A percentile compares a stretch with the other conserved stretches of the same genome.
Evolutionary conservation across 1,140 invertebrate genomes (phyloP).

Genomic region (fruit fly (Drosophila melanogaster)): DNA sequence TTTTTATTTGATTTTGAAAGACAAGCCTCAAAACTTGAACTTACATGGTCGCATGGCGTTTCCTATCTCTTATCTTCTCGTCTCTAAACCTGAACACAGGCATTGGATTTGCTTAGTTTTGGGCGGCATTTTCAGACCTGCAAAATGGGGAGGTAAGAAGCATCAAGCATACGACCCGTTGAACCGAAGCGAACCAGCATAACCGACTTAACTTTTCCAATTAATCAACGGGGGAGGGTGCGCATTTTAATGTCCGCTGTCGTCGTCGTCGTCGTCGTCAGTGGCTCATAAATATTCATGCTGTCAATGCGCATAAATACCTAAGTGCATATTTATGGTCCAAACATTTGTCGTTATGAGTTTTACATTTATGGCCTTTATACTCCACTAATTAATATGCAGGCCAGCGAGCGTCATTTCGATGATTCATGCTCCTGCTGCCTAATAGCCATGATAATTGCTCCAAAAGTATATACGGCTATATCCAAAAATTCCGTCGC

Average conservation of each 20-base stretch:
- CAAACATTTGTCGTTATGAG: constrained; percentile 53
- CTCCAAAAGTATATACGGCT: constrained; percentile 5
- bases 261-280: constrained; percentile 17
- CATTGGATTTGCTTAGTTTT: constrained; percentile 75
- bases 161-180: constrained; percentile 41
- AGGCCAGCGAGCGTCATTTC: constrained; percentile 26
- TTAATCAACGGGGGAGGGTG: constrained; percentile 55
- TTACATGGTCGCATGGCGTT: constrained; percentile 45
- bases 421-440: constrained; percentile 16
- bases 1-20: constrained; percentile 11
- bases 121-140: constrained; percentile 21
- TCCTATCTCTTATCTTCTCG: constrained; percentile 34
- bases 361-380: constrained; percentile 56
- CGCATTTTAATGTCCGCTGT: constrained; percentile 51
- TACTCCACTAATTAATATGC: constrained; percentile 61
- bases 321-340: constrained; percentile 70
- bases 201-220: constrained; percentile 67
- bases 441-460: constrained; percentile 38
- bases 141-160: constrained; percentile 6
- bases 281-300: constrained; percentile 68
- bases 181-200: constrained; percentile 19
- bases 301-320: constrained; percentile 57
- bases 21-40: constrained; percentile 38
- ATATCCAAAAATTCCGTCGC: constrained; percentile 5
- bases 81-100: constrained; percentile 39